Evolutionary conservation across 2,888 invertebrate species (phyloP).

Genomic region (Sialis fuliginosa): DNA sequence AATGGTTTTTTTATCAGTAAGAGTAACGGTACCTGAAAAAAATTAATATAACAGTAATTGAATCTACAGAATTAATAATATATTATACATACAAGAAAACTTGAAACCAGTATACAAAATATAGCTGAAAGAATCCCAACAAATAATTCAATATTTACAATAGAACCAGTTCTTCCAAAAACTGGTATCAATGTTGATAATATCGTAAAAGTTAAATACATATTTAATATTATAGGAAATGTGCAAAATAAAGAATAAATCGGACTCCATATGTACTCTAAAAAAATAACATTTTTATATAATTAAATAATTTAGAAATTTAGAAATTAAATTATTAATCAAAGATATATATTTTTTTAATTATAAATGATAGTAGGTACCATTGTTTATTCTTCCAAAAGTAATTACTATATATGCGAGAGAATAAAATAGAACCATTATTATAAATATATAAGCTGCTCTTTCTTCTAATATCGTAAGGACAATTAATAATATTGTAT

Average conservation of each 20-base stretch:
- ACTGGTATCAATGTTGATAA: constrained; percentile 24
- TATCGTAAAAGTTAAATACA: constrained; percentile 15
- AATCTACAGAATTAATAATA: background rate
- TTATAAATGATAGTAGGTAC: background rate
- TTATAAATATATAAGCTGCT: background rate
- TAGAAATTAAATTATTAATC: too few relatives aligned
- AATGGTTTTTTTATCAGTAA: constrained; percentile 15
- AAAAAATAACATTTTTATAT: constrained; percentile 1
- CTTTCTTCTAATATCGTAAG: background rate
- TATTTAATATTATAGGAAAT: constrained; percentile 16
- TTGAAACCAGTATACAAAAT: constrained; percentile 22
- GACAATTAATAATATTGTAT: background rate
- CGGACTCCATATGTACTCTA: constrained; percentile 16
- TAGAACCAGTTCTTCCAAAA: constrained; percentile 26
- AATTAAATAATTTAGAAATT: too few relatives aligned
- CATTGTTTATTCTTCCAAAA: background rate
- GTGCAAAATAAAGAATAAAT: constrained; percentile 16
- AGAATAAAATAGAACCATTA: background rate
- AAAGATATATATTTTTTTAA: background rate
- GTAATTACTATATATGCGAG: background rate
- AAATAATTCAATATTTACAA: constrained; percentile 27
- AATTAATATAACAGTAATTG: background rate
- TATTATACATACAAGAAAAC: constrained; percentile 20
- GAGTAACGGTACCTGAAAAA: constrained; percentile 17
- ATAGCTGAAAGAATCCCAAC: constrained; percentile 23